Percentiles rank a stretch among this genome's conserved stretches.
Evolutionary conservation across 1,140 invertebrate species (phyloP).

Genomic region (Drosophila hydei): DNA sequence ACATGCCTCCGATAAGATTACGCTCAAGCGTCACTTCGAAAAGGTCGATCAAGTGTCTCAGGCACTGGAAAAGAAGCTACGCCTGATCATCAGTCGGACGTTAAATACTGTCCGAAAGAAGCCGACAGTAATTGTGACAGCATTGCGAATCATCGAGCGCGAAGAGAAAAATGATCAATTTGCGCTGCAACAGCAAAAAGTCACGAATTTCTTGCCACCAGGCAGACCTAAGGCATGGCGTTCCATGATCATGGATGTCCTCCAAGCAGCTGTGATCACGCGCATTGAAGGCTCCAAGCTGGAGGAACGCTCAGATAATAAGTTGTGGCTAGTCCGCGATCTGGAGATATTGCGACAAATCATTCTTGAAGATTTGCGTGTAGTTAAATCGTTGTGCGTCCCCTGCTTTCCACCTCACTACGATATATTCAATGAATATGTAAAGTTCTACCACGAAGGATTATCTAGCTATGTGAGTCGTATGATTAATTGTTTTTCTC

Average conservation of each 20-base stretch:
- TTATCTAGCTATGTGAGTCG: slow-evolving; percentile 92
- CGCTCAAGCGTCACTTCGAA: slow-evolving; percentile 97
- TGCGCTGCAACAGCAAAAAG: slow-evolving; percentile 90
- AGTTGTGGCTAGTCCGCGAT: slow-evolving; percentile 96
- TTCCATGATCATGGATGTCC: slow-evolving; percentile 92
- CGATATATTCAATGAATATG: slow-evolving; percentile 95
- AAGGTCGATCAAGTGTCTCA: slow-evolving; percentile 96
- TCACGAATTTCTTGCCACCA: slow-evolving; percentile 95
- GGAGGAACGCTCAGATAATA: slow-evolving; percentile 95
- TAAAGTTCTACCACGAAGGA: slow-evolving; percentile 96
- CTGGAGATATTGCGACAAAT: slow-evolving; percentile 92
- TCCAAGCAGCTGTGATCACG: slow-evolving; percentile 93
- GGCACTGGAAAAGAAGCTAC: slow-evolving; percentile 95
- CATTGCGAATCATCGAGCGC: slow-evolving; percentile 97
- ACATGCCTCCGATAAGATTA: slow-evolving; percentile 93
- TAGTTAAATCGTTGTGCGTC: slow-evolving; percentile 95
- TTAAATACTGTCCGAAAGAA: slow-evolving; percentile 97
- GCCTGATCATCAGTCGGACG: slow-evolving; percentile 94
- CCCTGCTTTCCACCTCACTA: slow-evolving; percentile 98
- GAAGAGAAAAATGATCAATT: slow-evolving; percentile 96
- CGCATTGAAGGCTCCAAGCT: slow-evolving; percentile 95
- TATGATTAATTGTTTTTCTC: no score
- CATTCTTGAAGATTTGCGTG: slow-evolving; percentile 95
- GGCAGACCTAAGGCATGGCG: slow-evolving; percentile 97
- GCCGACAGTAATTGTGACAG: slow-evolving; percentile 98